Evolutionary conservation across 2,888 invertebrate genomes (phyloP).

Genomic region (Zele albiditarsus): DNA sequence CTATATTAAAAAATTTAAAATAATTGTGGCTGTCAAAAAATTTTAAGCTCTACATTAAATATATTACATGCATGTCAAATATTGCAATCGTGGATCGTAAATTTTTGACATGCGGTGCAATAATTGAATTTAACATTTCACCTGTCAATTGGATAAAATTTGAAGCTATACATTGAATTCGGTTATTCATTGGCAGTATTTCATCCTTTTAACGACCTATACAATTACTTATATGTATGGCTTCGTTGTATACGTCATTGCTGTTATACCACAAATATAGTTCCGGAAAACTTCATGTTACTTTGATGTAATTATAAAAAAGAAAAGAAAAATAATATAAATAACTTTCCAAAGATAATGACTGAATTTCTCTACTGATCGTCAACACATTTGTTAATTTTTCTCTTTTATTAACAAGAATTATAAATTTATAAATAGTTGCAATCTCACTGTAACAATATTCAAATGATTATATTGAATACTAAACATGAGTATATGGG

Average conservation of each 20-base stretch:
- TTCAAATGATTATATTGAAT: not conserved
- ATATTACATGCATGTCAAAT: not conserved
- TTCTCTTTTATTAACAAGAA: not conserved
- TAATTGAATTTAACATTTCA: constrained; percentile 10
- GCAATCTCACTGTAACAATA: not conserved
- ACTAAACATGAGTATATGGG: not conserved
- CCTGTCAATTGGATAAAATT: not conserved
- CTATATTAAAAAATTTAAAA: too few species aligned
- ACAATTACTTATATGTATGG: not conserved
- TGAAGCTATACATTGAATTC: not conserved
- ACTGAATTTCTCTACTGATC: not conserved
- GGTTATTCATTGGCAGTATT: constrained; percentile 1
- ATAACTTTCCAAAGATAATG: constrained; percentile 1
- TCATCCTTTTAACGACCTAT: constrained; percentile 1
- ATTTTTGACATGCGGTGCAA: not conserved
- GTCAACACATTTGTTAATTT: not conserved
- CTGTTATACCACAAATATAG: constrained; percentile 1
- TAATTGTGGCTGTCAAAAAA: too few species aligned
- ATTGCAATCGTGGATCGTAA: not conserved
- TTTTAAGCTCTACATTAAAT: too few species aligned
- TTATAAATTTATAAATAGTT: not conserved
- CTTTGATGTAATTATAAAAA: not conserved
- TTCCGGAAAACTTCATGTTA: not conserved
- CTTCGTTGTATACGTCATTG: constrained; percentile 1
- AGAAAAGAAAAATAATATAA: not conserved